Evolutionary conservation across 2,797 vertebrate genomes (phyloP).

Genomic region (Varecia variegata): DNA sequence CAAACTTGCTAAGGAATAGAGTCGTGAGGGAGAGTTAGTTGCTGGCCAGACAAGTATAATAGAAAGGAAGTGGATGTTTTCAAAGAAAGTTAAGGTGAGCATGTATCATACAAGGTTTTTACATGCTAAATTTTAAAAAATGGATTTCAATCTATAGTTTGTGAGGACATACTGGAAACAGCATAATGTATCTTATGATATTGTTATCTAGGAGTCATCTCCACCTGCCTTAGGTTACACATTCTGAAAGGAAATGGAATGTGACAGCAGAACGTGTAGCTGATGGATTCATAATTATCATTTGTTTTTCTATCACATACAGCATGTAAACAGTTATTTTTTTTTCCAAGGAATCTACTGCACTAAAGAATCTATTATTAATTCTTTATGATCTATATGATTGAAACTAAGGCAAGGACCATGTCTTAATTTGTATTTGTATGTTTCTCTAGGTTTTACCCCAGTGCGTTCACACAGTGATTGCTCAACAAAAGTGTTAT

Average conservation of each 20-base stretch:
- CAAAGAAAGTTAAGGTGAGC: not conserved
- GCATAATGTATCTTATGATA: not conserved
- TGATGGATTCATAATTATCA: not conserved
- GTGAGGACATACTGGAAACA: not conserved
- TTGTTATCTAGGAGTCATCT: not conserved
- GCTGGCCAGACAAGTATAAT: not conserved
- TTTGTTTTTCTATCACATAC: not conserved
- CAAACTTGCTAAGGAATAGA: not conserved
- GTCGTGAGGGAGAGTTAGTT: not conserved
- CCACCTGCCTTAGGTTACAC: not conserved
- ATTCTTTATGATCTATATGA: not conserved
- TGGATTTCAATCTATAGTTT: not conserved
- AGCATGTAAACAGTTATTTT: not conserved
- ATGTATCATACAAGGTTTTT: not conserved
- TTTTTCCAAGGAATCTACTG: not conserved
- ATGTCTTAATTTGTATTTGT: not conserved
- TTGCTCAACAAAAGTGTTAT: not conserved
- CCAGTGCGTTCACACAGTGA: not conserved
- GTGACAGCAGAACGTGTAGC: not conserved
- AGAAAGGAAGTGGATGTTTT: not conserved
- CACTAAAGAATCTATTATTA: not conserved
- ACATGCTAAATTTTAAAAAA: not conserved
- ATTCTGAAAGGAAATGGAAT: not conserved
- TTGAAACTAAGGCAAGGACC: not conserved
- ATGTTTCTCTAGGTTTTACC: not conserved